These are phyloP conservation scores for Agapostemon virescens DNA, from an alignment of 2,888 invertebrate species.

Conservation along the genomic window DNA sequence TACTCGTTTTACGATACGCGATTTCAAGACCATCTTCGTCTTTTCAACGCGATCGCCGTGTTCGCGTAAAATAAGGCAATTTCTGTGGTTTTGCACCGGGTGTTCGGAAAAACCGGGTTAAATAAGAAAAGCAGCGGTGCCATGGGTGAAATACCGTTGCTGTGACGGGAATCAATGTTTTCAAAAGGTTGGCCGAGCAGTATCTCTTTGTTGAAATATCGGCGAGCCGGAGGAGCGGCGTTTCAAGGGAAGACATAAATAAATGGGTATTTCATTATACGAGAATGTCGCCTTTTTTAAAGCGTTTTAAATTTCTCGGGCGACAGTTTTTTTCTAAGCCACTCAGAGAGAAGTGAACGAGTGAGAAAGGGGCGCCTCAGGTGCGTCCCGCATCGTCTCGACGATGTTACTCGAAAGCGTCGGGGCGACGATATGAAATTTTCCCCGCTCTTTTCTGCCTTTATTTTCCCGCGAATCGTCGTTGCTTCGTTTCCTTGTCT, in stretches of 20 bases:
- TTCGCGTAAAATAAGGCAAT: constrained; percentile 2
- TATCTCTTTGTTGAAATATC: constrained; percentile 35
- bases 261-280: constrained; percentile 63
- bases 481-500: constrained; percentile 14
- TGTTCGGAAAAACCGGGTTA: not conserved
- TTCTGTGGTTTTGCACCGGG: not conserved
- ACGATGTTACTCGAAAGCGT: constrained; percentile 58
- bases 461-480: constrained; percentile 47
- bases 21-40: no score
- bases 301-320: constrained; percentile 69
- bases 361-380: constrained; percentile 61
- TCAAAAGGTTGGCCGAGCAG: not conserved
- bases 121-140: not conserved
- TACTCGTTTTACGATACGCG: no score
- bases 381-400: constrained; percentile 61
- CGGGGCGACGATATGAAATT: constrained; percentile 69
- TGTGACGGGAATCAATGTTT: constrained; percentile 1
- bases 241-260: constrained; percentile 41
- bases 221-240: constrained; percentile 24
- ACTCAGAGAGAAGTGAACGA: constrained; percentile 50
- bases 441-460: constrained; percentile 45
- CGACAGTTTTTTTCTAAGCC: constrained; percentile 60
- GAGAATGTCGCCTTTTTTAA: constrained; percentile 61
- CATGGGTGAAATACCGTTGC: not conserved
- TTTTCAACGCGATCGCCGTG: not conserved